A percentile compares a stretch with the other conserved stretches of the same genome.
Evolutionary conservation across 2,888 invertebrate genomes (phyloP).

Genomic region (Melanostoma scalare): DNA sequence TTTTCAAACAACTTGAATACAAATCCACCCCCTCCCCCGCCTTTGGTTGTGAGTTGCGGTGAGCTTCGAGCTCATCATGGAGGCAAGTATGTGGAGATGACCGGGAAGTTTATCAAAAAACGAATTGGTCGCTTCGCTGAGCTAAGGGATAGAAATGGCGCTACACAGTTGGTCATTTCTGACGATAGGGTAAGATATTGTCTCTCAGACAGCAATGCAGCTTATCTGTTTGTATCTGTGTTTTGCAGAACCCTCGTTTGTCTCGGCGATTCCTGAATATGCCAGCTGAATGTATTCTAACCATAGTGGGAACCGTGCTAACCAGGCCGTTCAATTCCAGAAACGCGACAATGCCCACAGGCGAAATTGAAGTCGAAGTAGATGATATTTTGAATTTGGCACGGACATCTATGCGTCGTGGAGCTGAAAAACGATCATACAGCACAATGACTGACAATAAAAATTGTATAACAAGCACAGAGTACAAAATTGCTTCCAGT

Average conservation of each 20-base stretch:
- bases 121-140: conserved; percentile 85
- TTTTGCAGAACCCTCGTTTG: conserved; percentile 79
- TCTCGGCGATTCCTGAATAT: conserved; percentile 81
- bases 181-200: conserved; percentile 77
- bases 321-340: conserved; percentile 79
- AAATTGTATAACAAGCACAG: conserved; percentile 81
- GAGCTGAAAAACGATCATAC: conserved; percentile 79
- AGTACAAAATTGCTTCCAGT: conserved; percentile 81
- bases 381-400: conserved; percentile 80
- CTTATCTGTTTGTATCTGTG: not conserved
- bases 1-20: conserved; percentile 79
- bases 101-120: conserved; percentile 85
- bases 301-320: conserved; percentile 80
- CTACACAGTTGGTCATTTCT: conserved; percentile 84
- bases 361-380: conserved; percentile 82
- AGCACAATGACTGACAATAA: conserved; percentile 79
- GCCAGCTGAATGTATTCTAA: conserved; percentile 81
- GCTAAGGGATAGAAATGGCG: conserved; percentile 85
- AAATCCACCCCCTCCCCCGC: conserved; percentile 81
- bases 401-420: conserved; percentile 76
- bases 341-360: conserved; percentile 82
- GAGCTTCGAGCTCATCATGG: conserved; percentile 83
- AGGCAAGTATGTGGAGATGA: conserved; percentile 84
- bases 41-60: conserved; percentile 83
- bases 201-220: not conserved